Percentiles rank a stretch among this genome's conserved stretches.
Conservation (phyloP, 2,113 vertebrate genomes). For the Pachyramphus minor region DNA sequence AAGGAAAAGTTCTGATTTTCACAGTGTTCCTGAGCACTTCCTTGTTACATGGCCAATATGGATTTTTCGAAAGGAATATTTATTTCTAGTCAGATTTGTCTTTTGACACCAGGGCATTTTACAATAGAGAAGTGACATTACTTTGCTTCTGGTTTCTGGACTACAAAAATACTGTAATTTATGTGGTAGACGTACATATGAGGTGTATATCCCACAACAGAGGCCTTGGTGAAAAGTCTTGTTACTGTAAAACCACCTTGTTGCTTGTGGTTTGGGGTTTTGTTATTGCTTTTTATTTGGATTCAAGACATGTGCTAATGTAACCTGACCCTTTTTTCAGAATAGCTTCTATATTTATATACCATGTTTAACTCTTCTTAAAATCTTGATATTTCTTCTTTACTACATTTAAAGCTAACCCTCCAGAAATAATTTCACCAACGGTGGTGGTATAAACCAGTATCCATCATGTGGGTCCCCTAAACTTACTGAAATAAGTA, state of each 20-base stretch:
- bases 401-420: not conserved
- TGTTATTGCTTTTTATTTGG: not conserved
- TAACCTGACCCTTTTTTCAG: not conserved
- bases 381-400: not conserved
- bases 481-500: not conserved
- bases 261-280: not conserved
- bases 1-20: not conserved
- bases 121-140: not conserved
- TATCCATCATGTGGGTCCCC: not conserved
- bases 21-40: not conserved
- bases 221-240: not conserved
- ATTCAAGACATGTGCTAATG: not conserved
- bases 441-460: not conserved
- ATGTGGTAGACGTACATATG: not conserved
- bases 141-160: not conserved
- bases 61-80: not conserved
- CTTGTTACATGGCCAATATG: not conserved
- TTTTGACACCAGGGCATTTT: not conserved
- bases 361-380: not conserved
- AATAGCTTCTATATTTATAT: not conserved
- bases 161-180: not conserved
- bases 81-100: not conserved
- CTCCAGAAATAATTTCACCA: not conserved
- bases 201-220: not conserved
- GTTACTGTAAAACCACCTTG: not conserved